Base-by-base conservation (phyloP, 2,797 vertebrate genomes). In the Lagorchestes hirsutus region DNA sequence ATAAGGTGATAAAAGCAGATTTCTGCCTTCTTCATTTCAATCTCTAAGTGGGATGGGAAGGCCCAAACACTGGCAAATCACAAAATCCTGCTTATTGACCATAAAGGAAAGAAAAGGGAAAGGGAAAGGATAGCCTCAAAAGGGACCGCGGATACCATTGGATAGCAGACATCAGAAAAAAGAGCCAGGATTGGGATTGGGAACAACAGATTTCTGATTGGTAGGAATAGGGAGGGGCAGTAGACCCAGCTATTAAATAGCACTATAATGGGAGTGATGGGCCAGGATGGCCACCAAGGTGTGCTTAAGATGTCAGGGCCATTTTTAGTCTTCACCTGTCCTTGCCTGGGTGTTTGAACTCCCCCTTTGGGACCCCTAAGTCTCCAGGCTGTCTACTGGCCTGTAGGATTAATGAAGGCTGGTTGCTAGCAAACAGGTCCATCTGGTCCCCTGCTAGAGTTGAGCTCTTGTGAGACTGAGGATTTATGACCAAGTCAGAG, bases 261-360 rank as follows among this genome's bases (percentile, higher is more conserved):
- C 22, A 50, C 3, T 50, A 9, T 46, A 50, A 87, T 87, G 74
- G 22, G 24, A 87, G 62, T 87, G 10, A 87, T 50, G 31, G 74
- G 22, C 40, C 40, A 46, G 40, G 40, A 22, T 46, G 22, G 22
- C 22, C 40, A 87, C 74, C 40, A 27, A 87, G 74, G 74, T 87
- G 40, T 87, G 40, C 74, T 87, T 87, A 87, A 50, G 74, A 87
- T 87, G 40, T 87, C 74, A 87, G 74, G 74, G 74, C 10, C 74
- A 50, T 87, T 87, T 87, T 87, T 87, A 87, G 74, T 87, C 74
- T 87, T 87, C 74, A 50, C 74, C 74, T 50, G 40, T 87, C 74
- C 40, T 87, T 87, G 74, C 22, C 24, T 67, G 40, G 74, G 40
- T 46, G 22, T 87, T 87, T 87, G 74, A 87, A 87, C 24, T 46